Conservation (phyloP, 2,797 vertebrate genomes). For the Acanthornis magna region DNA sequence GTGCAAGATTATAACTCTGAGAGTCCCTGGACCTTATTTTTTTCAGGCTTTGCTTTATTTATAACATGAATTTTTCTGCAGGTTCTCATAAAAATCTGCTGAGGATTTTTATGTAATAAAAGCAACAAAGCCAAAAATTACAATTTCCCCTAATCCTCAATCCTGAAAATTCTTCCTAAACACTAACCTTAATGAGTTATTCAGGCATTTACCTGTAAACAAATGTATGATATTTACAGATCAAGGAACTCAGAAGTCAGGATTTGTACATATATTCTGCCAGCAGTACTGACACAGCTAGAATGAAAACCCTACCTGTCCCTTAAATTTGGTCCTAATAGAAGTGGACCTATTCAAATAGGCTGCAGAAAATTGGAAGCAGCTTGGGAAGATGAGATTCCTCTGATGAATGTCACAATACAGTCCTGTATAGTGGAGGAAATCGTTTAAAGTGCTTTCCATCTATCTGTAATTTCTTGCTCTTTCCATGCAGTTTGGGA, state of each 20-base stretch:
- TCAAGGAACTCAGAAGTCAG: not conserved
- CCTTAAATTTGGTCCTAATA: not conserved
- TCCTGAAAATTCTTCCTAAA: not conserved
- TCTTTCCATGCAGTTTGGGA: not conserved
- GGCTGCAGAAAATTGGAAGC: not conserved
- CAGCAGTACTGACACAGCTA: not conserved
- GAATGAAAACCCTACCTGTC: not conserved
- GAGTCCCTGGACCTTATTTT: not conserved
- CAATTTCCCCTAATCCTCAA: not conserved
- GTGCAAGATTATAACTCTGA: not conserved
- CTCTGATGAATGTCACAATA: slow-evolving; percentile 4
- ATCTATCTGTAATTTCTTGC: not conserved
- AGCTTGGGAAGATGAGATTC: slow-evolving; percentile 28
- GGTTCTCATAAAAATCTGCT: not conserved
- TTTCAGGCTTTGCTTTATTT: not conserved
- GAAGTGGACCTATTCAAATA: not conserved
- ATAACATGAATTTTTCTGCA: not conserved
- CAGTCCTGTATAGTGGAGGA: not conserved
- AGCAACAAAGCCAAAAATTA: not conserved
- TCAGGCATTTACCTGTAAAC: not conserved
- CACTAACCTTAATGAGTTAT: not conserved
- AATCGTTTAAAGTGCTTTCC: not conserved
- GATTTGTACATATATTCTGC: not conserved
- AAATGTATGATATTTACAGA: not conserved
- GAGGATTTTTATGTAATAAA: not conserved